phyloP scores from a whole-genome alignment of 2,888 invertebrate species.

The Cenopis cana region DNA sequence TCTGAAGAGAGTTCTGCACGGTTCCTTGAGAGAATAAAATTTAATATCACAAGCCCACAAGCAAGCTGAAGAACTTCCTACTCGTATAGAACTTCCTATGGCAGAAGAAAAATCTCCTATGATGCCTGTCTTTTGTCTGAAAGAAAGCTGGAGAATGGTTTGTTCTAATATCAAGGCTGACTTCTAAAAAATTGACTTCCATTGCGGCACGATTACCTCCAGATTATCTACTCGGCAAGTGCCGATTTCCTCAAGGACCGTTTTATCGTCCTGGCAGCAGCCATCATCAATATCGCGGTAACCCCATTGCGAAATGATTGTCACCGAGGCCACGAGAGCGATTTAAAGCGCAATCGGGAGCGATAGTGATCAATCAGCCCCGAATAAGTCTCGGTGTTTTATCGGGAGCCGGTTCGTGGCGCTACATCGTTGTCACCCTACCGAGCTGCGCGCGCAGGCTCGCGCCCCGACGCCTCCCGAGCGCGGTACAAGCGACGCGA shows the following conservation, averaged over 20 bases:
- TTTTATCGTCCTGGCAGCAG: not conserved
- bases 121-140: not conserved
- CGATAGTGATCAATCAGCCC: constrained; percentile 28
- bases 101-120: not conserved
- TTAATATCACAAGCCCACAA: no score
- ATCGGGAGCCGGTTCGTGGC: constrained; percentile 35
- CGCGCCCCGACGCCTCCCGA: constrained; percentile 29
- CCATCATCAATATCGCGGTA: constrained; percentile 17
- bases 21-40: not conserved
- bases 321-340: constrained; percentile 18
- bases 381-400: constrained; percentile 26
- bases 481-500: constrained; percentile 29
- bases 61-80: no score
- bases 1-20: no score
- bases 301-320: constrained; percentile 18
- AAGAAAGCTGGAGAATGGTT: not conserved
- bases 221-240: not conserved
- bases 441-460: constrained; percentile 40
- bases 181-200: not conserved
- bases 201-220: not conserved
- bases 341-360: constrained; percentile 22
- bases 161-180: no score
- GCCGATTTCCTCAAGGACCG: not conserved
- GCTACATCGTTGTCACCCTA: constrained; percentile 42
- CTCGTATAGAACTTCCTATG: no score